Conservation (phyloP, 2,888 invertebrate species). For the Dendrolimus pini region DNA sequence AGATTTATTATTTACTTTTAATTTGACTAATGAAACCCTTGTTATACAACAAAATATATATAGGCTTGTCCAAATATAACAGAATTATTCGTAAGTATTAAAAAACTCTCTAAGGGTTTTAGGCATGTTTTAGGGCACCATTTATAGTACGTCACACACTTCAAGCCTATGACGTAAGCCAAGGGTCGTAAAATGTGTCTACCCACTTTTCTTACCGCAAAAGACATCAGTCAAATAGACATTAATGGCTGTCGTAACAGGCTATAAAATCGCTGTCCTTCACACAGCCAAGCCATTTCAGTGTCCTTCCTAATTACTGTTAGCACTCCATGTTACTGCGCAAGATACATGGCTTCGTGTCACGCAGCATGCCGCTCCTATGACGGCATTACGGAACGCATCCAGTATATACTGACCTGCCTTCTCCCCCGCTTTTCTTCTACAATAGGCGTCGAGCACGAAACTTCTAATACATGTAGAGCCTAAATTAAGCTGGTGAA, state of each 20-base stretch:
- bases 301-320: conserved; percentile 40
- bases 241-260: neutral
- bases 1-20: too few species aligned
- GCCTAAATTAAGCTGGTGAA: conserved; percentile 28
- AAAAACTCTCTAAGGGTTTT: too few species aligned
- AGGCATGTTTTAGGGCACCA: too few species aligned
- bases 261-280: conserved; percentile 33
- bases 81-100: too few species aligned
- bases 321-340: conserved; percentile 24
- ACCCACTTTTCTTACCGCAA: too few species aligned
- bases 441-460: neutral
- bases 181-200: too few species aligned
- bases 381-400: neutral
- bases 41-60: too few species aligned
- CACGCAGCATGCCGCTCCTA: conserved; percentile 48
- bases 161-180: too few species aligned
- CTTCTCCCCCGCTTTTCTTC: neutral
- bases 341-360: conserved; percentile 43
- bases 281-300: conserved; percentile 25
- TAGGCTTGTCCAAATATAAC: too few species aligned
- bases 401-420: conserved; percentile 5
- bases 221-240: neutral
- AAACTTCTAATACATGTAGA: conserved; percentile 8
- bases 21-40: too few species aligned
- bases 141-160: too few species aligned